phyloP scores from a whole-genome alignment of 1,140 invertebrate genomes.

The Diprion similis region DNA sequence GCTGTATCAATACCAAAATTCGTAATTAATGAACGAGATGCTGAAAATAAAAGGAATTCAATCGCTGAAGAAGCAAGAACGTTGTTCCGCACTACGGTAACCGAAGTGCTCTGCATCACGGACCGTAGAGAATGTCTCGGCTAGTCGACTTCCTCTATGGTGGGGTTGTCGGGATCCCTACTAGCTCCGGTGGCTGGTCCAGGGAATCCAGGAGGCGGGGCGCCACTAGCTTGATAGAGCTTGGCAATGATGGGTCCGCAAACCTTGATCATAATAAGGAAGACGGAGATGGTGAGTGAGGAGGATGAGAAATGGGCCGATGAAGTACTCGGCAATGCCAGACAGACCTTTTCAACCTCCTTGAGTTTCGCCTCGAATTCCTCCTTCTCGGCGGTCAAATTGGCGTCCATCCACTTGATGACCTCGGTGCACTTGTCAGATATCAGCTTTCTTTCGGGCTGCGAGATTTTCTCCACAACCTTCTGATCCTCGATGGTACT shows the following conservation, averaged over 20 bases:
- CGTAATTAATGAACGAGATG: neutral
- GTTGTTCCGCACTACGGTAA: no score
- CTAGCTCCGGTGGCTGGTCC: neutral
- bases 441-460: conserved; percentile 47
- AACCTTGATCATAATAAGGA: neutral
- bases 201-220: neutral
- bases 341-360: conserved; percentile 69
- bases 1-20: neutral
- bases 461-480: conserved; percentile 54
- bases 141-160: neutral
- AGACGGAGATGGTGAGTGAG: neutral
- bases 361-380: conserved; percentile 79
- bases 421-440: conserved; percentile 58
- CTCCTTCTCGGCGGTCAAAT: conserved; percentile 75
- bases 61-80: neutral
- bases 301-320: neutral
- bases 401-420: conserved; percentile 64
- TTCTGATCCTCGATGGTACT: conserved; percentile 57
- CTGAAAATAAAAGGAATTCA: neutral
- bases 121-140: neutral
- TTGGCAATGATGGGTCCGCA: neutral
- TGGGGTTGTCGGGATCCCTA: neutral
- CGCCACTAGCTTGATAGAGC: neutral
- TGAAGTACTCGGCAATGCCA: neutral
- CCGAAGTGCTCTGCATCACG: neutral